These are phyloP conservation scores for Zhuqinia jingwanae DNA, from an alignment of 2,888 invertebrate species.

Conservation along the genomic window DNA sequence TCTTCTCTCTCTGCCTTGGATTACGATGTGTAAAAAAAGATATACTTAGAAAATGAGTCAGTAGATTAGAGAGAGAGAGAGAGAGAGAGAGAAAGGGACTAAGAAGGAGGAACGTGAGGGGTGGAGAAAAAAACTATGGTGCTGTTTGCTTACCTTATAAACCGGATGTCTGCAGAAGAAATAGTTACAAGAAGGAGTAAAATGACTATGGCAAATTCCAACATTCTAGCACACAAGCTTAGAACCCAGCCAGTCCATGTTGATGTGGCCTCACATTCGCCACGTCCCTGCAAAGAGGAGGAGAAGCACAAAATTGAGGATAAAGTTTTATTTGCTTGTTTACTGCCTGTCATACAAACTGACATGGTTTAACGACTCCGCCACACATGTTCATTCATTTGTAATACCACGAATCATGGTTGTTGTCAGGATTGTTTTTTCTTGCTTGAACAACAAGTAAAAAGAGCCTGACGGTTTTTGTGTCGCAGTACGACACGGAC, in stretches of 20 bases:
- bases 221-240: conserved; percentile 79
- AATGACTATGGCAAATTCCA: conserved; percentile 80
- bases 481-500: neutral
- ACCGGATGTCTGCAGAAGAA: conserved; percentile 79
- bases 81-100: no score
- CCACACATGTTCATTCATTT: conserved; percentile 63
- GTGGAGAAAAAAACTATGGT: neutral
- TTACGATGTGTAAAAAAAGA: conserved; percentile 8
- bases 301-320: conserved; percentile 41
- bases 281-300: conserved; percentile 75
- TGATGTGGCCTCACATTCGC: conserved; percentile 79
- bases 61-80: conserved; percentile 20
- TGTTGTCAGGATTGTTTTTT: neutral
- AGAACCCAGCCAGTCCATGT: conserved; percentile 79
- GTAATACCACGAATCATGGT: conserved; percentile 9
- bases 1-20: no score
- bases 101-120: conserved; percentile 6
- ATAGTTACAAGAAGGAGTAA: conserved; percentile 80
- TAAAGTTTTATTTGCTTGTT: conserved; percentile 70
- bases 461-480: neutral
- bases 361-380: conserved; percentile 66
- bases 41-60: conserved; percentile 30
- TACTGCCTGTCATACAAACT: conserved; percentile 66
- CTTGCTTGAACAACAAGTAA: neutral
- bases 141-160: conserved; percentile 77